phyloP scores from a whole-genome alignment of 2,113 vertebrate species.

The Nothoprocta pentlandii region DNA sequence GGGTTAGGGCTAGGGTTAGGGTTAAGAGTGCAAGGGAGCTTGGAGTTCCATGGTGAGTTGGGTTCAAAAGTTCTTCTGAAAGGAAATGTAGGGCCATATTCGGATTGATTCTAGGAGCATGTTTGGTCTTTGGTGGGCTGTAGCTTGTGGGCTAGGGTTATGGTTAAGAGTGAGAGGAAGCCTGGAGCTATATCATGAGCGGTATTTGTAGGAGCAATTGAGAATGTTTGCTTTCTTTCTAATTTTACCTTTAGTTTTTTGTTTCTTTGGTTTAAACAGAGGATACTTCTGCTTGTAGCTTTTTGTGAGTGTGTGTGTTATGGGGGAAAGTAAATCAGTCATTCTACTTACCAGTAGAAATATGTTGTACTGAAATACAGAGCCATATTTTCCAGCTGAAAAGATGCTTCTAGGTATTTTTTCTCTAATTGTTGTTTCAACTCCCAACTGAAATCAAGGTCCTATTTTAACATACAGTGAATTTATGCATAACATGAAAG shows the following conservation, averaged over 20 bases:
- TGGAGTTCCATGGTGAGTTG: too few relatives aligned
- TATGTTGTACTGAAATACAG: neutral
- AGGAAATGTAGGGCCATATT: too few relatives aligned
- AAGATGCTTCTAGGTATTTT: neutral
- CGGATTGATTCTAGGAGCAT: too few relatives aligned
- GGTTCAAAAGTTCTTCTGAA: neutral
- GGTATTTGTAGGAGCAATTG: too few relatives aligned
- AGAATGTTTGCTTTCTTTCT: neutral
- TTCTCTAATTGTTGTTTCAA: neutral
- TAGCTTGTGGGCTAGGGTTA: too few relatives aligned
- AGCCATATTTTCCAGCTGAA: neutral
- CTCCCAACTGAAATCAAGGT: neutral
- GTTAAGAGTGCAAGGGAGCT: too few relatives aligned
- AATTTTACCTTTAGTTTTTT: neutral
- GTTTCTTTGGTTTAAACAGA: neutral
- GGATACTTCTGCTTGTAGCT: neutral
- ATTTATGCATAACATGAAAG: neutral
- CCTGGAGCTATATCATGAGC: too few relatives aligned
- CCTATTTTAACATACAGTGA: neutral
- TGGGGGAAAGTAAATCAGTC: neutral
- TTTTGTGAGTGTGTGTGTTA: too few relatives aligned
- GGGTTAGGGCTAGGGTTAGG: too few relatives aligned
- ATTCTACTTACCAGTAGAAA: neutral
- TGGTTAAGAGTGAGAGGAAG: neutral
- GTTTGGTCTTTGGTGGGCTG: too few relatives aligned